These are phyloP conservation scores for Ceratotherium simum DNA, from an alignment of 2,113 vertebrate genomes.

Conservation along the genomic window DNA sequence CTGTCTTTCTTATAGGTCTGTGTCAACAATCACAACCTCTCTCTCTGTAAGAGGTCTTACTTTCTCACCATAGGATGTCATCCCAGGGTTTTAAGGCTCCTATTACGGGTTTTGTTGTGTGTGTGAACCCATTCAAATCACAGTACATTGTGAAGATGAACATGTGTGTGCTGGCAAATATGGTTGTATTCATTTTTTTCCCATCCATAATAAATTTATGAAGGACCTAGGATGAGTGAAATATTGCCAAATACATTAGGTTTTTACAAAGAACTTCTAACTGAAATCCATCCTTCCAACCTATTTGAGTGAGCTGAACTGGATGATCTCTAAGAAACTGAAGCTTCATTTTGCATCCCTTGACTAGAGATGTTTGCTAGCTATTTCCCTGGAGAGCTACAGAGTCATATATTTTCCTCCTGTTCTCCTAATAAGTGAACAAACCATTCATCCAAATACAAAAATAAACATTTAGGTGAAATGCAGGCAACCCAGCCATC, in stretches of 20 bases:
- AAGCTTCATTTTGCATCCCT: background rate
- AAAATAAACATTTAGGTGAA: background rate
- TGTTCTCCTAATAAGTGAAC: background rate
- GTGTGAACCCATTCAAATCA: rapidly evolving
- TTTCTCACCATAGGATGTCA: background rate
- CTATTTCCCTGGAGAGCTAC: background rate
- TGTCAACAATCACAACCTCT: background rate
- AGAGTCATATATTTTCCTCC: background rate
- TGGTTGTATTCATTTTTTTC: background rate
- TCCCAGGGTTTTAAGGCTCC: too few species aligned
- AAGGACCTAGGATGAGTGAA: background rate
- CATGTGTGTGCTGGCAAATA: rapidly evolving
- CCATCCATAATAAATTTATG: background rate
- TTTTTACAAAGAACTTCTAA: background rate
- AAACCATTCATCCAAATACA: background rate
- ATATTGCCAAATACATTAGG: background rate
- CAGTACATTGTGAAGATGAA: rapidly evolving
- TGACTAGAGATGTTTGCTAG: too few species aligned
- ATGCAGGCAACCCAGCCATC: too few species aligned
- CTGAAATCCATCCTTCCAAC: background rate
- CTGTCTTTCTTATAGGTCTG: background rate
- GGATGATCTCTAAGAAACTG: background rate
- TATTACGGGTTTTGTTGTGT: background rate
- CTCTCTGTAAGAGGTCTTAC: too few species aligned
- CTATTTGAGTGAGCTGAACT: background rate